These are phyloP conservation scores for Halcyon smyrnensis DNA, from an alignment of 2,797 vertebrate genomes.

Conservation along the genomic window DNA sequence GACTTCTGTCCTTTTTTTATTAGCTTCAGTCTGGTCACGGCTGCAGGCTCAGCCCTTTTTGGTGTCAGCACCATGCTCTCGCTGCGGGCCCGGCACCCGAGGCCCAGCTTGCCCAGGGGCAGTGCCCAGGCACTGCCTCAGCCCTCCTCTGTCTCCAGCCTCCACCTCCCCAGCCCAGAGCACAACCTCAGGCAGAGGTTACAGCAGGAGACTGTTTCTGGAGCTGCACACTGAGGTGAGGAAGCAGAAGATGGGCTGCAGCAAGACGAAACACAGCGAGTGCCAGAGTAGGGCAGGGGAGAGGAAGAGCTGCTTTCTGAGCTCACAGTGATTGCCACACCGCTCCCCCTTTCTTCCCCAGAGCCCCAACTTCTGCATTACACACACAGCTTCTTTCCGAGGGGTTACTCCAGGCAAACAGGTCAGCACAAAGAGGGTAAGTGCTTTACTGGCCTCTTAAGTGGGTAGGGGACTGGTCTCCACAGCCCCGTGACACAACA, in stretches of 20 bases:
- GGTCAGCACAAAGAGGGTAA: rapidly evolving
- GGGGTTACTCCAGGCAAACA: background rate
- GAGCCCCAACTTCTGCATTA: background rate
- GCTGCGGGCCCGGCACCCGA: rapidly evolving
- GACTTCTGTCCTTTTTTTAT: background rate
- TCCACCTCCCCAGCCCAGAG: background rate
- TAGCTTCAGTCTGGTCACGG: background rate
- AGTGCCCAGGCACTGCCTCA: background rate
- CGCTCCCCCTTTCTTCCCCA: background rate
- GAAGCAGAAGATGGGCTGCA: background rate
- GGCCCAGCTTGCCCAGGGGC: background rate
- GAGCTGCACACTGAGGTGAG: background rate
- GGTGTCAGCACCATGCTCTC: rapidly evolving
- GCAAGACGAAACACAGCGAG: background rate
- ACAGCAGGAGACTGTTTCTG: background rate
- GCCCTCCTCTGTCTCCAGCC: background rate
- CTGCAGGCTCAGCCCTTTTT: background rate
- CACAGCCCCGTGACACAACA: rapidly evolving
- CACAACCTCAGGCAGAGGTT: background rate
- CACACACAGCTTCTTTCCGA: background rate
- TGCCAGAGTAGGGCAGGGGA: background rate
- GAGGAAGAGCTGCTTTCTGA: background rate
- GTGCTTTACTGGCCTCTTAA: background rate
- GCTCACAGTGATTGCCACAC: background rate
- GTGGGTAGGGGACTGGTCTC: rapidly evolving